Conservation (phyloP, 2,797 vertebrate species). For the Kryptolebias ocellatus region DNA sequence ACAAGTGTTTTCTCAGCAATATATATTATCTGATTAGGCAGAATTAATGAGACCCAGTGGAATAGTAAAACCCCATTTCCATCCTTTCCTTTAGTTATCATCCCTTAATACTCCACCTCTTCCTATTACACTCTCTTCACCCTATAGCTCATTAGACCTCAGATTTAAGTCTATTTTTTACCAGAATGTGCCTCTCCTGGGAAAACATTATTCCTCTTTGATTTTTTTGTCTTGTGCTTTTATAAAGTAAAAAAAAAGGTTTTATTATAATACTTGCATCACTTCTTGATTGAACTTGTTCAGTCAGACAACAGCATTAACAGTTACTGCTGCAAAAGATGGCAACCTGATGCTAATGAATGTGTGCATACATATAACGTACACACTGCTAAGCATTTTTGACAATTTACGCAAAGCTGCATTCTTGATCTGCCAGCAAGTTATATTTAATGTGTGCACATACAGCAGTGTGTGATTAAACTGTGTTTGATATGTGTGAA, state of each 20-base stretch:
- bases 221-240: neutral
- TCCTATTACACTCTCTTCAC: conserved; percentile 37
- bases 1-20: conserved; percentile 68
- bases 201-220: conserved; percentile 11
- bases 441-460: conserved; percentile 40
- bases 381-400: conserved; percentile 1
- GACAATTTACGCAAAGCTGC: conserved; percentile 22
- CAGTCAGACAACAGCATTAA: neutral
- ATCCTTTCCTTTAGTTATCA: conserved; percentile 57
- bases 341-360: neutral
- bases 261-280: neutral
- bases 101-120: conserved; percentile 50
- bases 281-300: neutral
- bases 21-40: conserved; percentile 67
- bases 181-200: neutral
- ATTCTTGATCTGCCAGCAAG: conserved; percentile 27
- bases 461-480: conserved; percentile 42
- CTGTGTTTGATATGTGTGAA: conserved; percentile 35
- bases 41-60: conserved; percentile 76
- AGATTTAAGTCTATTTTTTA: conserved; percentile 4
- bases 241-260: neutral
- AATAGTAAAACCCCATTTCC: conserved; percentile 55
- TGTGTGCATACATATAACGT: neutral
- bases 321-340: neutral
- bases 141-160: conserved; percentile 30